These are phyloP conservation scores for Hartigia nigra DNA, from an alignment of 2,888 invertebrate genomes.

Conservation along the genomic window DNA sequence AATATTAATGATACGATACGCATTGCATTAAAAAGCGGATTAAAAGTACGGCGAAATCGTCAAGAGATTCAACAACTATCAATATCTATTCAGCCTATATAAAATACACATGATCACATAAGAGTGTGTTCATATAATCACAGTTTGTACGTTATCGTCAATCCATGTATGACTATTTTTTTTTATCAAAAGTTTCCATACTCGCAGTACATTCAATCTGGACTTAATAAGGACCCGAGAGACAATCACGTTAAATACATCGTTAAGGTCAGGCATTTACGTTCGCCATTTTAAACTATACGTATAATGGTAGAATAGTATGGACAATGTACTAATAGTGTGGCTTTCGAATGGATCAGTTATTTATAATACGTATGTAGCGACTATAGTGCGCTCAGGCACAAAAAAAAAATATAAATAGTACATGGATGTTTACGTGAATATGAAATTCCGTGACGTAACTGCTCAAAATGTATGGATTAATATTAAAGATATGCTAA, in stretches of 20 bases:
- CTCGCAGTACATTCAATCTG: background rate
- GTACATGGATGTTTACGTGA: background rate
- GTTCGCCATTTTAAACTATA: background rate
- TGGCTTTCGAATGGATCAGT: background rate
- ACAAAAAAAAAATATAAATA: background rate
- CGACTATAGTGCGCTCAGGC: background rate
- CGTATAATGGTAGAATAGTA: background rate
- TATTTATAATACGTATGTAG: background rate
- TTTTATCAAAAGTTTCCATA: background rate
- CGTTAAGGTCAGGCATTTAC: background rate
- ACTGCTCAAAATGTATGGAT: background rate
- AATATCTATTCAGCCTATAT: background rate
- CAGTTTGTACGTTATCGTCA: background rate
- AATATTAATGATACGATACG: background rate
- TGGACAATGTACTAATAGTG: background rate
- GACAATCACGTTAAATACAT: background rate
- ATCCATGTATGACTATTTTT: background rate
- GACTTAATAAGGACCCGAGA: background rate
- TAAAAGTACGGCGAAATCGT: background rate
- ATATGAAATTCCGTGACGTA: background rate
- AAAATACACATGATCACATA: background rate
- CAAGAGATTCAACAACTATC: background rate
- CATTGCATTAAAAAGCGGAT: background rate
- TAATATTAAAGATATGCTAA: background rate
- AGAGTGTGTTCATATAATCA: background rate